Percentiles rank a stretch among this genome's conserved stretches.
Evolutionary conservation across 2,888 invertebrate species (phyloP).

Genomic region (Steinernema scapterisci): DNA sequence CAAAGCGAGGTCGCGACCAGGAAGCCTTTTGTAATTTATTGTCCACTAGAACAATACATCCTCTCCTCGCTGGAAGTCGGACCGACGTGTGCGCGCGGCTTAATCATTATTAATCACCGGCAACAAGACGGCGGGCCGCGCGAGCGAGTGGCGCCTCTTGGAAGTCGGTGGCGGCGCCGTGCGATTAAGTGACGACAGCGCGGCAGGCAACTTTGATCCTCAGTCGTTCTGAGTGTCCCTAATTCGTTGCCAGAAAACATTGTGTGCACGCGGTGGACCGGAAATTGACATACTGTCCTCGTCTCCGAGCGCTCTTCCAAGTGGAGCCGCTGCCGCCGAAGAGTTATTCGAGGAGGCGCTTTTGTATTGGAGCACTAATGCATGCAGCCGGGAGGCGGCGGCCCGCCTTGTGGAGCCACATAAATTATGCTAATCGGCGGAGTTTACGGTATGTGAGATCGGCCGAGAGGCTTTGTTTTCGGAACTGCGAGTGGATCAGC

Average conservation of each 20-base stretch:
- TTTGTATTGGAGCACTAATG: neutral
- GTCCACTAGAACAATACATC: conserved; percentile 24
- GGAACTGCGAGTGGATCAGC: too few species aligned
- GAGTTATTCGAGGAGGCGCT: neutral
- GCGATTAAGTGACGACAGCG: neutral
- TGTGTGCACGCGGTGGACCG: conserved; percentile 23
- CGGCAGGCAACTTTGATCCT: conserved; percentile 27
- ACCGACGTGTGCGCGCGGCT: conserved; percentile 2
- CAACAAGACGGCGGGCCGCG: conserved; percentile 14
- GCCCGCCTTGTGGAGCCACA: too few species aligned
- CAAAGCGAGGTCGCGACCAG: conserved; percentile 28
- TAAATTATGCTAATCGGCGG: too few species aligned
- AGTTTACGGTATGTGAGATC: too few species aligned
- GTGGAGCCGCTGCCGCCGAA: neutral
- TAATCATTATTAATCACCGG: conserved; percentile 29
- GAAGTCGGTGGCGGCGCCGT: neutral
- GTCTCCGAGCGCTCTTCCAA: neutral
- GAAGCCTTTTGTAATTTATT: conserved; percentile 32
- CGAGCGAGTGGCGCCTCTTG: neutral
- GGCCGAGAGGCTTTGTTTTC: too few species aligned
- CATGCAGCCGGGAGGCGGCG: too few species aligned
- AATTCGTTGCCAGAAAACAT: conserved; percentile 22
- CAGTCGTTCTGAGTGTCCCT: neutral
- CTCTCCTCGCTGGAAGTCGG: neutral
- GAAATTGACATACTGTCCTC: conserved; percentile 26